Conservation (phyloP, 2,797 vertebrate genomes). For the Acanthornis magna region DNA sequence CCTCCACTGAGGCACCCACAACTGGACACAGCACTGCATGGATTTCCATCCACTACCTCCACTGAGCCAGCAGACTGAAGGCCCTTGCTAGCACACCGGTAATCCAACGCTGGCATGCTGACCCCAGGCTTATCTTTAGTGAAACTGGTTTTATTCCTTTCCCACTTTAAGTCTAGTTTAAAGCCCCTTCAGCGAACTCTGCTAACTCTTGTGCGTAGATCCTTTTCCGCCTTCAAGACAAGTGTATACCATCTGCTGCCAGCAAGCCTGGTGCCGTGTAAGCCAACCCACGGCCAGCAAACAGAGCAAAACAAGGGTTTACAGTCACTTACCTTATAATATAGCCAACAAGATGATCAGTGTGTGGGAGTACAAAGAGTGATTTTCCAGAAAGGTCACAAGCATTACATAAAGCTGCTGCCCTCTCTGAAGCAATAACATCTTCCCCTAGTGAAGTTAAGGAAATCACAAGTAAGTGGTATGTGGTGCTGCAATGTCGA, state of each 20-base stretch:
- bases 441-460: constrained; percentile 85
- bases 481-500: not conserved
- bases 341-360: constrained; percentile 96
- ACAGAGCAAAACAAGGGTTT: not conserved
- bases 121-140: not conserved
- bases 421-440: constrained; percentile 92
- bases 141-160: not conserved
- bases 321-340: constrained; percentile 87
- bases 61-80: not conserved
- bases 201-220: not conserved
- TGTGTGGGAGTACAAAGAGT: constrained; percentile 95
- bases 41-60: not conserved
- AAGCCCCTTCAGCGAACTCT: not conserved
- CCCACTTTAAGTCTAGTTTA: not conserved
- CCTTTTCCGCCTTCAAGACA: not conserved
- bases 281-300: not conserved
- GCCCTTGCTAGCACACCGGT: fast-evolving
- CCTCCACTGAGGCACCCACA: not conserved
- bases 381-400: constrained; percentile 98
- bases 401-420: constrained; percentile 87
- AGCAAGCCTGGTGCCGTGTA: not conserved
- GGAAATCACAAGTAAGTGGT: not conserved
- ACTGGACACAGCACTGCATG: not conserved
- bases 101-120: too few species aligned
- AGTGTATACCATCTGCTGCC: not conserved